Evolutionary conservation across 1,140 invertebrate species (phyloP), one percentile per base, ranked within the genome.

Genomic region (Microvelia longipes): DNA sequence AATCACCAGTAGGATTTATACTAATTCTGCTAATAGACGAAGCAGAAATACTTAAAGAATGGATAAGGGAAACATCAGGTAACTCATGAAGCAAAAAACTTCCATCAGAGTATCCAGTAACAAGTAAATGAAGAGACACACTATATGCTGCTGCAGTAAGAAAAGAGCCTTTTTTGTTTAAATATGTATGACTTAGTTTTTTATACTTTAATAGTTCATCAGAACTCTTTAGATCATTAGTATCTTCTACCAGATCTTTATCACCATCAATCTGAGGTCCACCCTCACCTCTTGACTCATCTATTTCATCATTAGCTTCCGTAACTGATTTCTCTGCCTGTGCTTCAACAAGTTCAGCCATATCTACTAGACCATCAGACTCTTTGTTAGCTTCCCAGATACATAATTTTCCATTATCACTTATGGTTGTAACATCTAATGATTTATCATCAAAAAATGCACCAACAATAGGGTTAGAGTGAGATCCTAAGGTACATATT

Each of bases 1-100:
- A 98, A 78, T 98, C 95, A 0, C 96, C 96, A 24, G 87, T 89
- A 13, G 79, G 79, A 77, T 98, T 98, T 50, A 98, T 83, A 0
- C 86, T 79, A 1, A 96, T 86, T 0, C 91, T 85, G 26, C 88
- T 87, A 66, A 98, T 91, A 69, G 82, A 79, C 75, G 94, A 87
- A 61, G 93, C 86, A 0, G 89, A 89, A 74, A 95, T 89, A 73
- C 87, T 93, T 2, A 98, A 81, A 1, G 92, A 94, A 81, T 98
- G 93, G 69, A 98, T 93, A 69, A 95, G 80, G 77, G 89, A 95
- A 27, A 93, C 90, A 60, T 94, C 91, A 2, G 95, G 94, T 81
- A 98, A 85, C 79, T 98, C 93, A 75, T 97, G 91, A 0, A 98
- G 81, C 76, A 91, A 90, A 81, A 98, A 98, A 19, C 85, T 80